Percentiles rank a stretch among this genome's conserved stretches.
Conservation (phyloP, 2,888 invertebrate genomes). For the Arge pagana region DNA sequence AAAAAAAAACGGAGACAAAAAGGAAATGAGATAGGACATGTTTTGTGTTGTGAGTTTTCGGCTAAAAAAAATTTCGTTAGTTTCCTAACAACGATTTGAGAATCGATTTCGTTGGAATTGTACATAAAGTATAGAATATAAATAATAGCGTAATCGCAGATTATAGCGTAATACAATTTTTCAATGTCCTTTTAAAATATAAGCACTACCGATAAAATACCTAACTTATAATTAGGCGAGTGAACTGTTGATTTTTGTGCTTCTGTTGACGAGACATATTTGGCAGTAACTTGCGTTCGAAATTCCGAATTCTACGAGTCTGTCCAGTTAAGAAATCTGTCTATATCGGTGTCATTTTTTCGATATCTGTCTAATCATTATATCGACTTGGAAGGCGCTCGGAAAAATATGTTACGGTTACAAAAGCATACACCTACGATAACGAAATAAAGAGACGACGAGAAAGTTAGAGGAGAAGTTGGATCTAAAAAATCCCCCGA, state of each 20-base stretch:
- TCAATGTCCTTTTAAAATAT: constrained; percentile 57
- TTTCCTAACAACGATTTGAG: constrained; percentile 51
- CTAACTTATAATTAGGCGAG: constrained; percentile 11
- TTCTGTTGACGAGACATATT: constrained; percentile 46
- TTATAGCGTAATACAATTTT: constrained; percentile 54
- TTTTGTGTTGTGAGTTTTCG: constrained; percentile 1
- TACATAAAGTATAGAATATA: constrained; percentile 24
- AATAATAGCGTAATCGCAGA: constrained; percentile 47
- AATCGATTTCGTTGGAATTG: constrained; percentile 38
- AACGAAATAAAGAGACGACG: constrained; percentile 13
- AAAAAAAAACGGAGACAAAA: constrained; percentile 15
- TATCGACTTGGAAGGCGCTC: constrained; percentile 48
- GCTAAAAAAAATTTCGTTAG: constrained; percentile 37
- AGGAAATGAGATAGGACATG: constrained; percentile 1
- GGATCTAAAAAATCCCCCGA: constrained; percentile 1
- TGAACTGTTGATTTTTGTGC: constrained; percentile 47
- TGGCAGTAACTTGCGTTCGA: constrained; percentile 42
- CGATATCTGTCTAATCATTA: constrained; percentile 56
- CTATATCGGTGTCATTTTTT: constrained; percentile 56
- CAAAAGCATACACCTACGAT: constrained; percentile 14
- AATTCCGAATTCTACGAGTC: constrained; percentile 50
- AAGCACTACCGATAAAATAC: constrained; percentile 39
- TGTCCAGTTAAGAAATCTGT: constrained; percentile 54
- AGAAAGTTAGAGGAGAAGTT: constrained; percentile 1
- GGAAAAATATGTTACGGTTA: constrained; percentile 45